Conservation (phyloP, 2,888 invertebrate species). For the Salpingus planirostris region DNA sequence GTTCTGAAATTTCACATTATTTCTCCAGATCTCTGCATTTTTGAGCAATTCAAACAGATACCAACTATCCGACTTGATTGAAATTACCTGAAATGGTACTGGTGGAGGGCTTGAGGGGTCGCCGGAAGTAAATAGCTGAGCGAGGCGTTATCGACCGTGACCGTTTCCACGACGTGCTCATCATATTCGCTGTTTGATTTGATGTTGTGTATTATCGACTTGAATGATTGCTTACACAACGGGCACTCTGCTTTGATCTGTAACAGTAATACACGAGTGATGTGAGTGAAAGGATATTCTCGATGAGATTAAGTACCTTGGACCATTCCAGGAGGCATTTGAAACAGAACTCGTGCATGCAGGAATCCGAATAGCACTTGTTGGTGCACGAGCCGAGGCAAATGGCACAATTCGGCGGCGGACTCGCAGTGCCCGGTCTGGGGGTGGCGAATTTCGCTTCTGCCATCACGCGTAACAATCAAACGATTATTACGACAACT, state of each 20-base stretch:
- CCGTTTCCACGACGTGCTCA: slow-evolving; percentile 53
- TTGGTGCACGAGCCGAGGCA: slow-evolving; percentile 80
- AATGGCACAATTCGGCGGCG: slow-evolving; percentile 86
- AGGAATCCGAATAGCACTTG: slow-evolving; percentile 86
- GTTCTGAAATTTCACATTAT: slow-evolving; percentile 46
- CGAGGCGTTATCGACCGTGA: slow-evolving; percentile 22
- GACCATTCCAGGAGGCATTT: slow-evolving; percentile 90
- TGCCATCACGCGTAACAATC: slow-evolving; percentile 25
- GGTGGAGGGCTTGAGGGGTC: slow-evolving; percentile 29
- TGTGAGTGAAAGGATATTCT: background rate
- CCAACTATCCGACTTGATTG: background rate
- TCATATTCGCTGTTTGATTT: slow-evolving; percentile 82
- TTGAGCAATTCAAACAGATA: no score
- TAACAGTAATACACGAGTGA: slow-evolving; percentile 22
- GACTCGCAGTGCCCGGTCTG: slow-evolving; percentile 37
- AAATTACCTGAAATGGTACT: slow-evolving; percentile 39
- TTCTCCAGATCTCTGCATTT: no score
- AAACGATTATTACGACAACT: no score
- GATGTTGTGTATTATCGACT: slow-evolving; percentile 87
- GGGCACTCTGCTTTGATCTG: slow-evolving; percentile 90
- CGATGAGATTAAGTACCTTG: slow-evolving; percentile 48
- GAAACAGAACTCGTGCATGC: slow-evolving; percentile 91
- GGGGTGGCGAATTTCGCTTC: slow-evolving; percentile 24
- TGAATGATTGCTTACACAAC: slow-evolving; percentile 85
- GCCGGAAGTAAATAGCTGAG: slow-evolving; percentile 13